These are phyloP conservation scores for Alosa alosa DNA, from an alignment of 2,113 vertebrate genomes.

Conservation along the genomic window DNA sequence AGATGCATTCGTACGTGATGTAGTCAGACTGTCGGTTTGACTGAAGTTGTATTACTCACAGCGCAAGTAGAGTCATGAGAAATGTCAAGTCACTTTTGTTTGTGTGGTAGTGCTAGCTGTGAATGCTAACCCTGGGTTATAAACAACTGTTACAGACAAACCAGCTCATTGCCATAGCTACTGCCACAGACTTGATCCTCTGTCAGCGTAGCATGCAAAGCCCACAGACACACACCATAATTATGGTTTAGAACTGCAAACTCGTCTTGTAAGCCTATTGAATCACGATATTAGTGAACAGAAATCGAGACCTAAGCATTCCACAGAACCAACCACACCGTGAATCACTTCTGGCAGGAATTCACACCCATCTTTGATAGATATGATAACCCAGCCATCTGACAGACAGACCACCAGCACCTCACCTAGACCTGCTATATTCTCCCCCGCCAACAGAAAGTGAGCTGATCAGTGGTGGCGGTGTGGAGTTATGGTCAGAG, in stretches of 20 bases:
- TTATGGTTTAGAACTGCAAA: background rate
- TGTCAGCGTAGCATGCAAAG: background rate
- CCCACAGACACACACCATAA: constrained; percentile 2
- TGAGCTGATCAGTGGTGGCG: no score
- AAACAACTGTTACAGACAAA: background rate
- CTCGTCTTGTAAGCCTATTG: background rate
- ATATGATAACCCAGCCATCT: background rate
- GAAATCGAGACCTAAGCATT: background rate
- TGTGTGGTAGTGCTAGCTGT: background rate
- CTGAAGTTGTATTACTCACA: background rate
- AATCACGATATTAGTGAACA: background rate
- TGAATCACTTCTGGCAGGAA: background rate
- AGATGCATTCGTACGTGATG: background rate
- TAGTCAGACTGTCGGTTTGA: background rate
- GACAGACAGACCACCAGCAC: background rate
- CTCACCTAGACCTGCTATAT: background rate
- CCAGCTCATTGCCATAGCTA: background rate
- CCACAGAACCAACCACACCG: background rate
- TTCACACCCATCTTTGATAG: background rate
- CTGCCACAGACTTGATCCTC: background rate
- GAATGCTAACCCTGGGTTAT: background rate
- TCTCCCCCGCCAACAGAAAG: no score
- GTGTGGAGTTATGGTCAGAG: background rate
- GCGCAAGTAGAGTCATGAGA: background rate
- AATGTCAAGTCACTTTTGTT: background rate